A percentile compares a stretch with the other conserved stretches of the same genome.
Conservation (phyloP, 2,113 vertebrate genomes). For the Paramisgurnus dabryanus region DNA sequence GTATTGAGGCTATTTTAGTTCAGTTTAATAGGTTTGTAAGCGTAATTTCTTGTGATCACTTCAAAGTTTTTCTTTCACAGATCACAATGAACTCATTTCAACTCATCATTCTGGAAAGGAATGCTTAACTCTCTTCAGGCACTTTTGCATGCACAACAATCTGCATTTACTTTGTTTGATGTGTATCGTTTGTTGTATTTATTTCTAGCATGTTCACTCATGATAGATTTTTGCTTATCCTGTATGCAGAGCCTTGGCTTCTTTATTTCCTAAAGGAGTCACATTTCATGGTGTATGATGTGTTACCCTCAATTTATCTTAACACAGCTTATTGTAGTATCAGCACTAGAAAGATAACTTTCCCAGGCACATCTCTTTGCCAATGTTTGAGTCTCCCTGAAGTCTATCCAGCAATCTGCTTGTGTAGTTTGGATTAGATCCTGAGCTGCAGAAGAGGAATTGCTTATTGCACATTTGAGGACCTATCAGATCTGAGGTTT, state of each 20-base stretch:
- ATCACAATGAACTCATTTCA: background rate
- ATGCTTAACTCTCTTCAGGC: no score
- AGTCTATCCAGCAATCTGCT: background rate
- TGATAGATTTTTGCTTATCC: background rate
- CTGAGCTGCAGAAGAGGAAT: background rate
- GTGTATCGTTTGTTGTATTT: background rate
- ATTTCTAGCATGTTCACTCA: background rate
- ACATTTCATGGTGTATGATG: background rate
- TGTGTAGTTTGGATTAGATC: background rate
- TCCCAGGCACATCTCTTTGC: background rate
- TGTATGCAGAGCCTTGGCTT: background rate
- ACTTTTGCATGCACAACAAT: no score
- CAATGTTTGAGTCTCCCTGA: background rate
- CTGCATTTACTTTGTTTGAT: no score
- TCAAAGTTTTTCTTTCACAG: background rate
- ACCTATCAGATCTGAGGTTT: background rate
- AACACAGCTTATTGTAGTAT: background rate
- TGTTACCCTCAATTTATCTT: background rate
- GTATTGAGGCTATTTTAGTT: background rate
- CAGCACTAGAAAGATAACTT: background rate
- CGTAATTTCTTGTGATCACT: background rate
- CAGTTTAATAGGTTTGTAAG: no score
- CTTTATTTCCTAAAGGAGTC: background rate
- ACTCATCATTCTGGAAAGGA: background rate
- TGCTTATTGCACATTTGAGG: background rate